A percentile compares a stretch with the other conserved stretches of the same genome.
These are phyloP conservation scores for Anolis carolinensis DNA, from an alignment of 2,113 vertebrate genomes.

Conservation along the genomic window DNA sequence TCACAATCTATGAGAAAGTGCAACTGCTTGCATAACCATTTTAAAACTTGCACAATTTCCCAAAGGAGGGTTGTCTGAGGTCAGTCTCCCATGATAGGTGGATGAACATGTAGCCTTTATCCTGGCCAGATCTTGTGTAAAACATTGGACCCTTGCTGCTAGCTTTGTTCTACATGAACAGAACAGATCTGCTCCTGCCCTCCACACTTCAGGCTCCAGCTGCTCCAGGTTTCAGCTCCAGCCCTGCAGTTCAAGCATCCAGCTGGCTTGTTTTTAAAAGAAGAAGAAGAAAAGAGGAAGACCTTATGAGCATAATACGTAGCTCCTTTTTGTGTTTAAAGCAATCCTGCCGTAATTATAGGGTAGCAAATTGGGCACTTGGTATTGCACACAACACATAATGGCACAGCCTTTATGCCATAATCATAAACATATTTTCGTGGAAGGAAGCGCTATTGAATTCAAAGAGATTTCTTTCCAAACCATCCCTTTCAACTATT, in stretches of 20 bases:
- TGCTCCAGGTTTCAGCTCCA: constrained; percentile 6
- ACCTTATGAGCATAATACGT: not conserved
- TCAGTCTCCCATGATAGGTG: too few species aligned
- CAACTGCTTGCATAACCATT: too few species aligned
- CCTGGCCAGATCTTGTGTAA: not conserved
- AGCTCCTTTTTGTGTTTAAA: not conserved
- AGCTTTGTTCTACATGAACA: not conserved
- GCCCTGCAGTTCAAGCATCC: not conserved
- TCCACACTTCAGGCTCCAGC: not conserved
- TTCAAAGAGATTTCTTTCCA: not conserved
- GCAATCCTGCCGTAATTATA: not conserved
- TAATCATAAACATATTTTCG: not conserved
- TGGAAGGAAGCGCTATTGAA: not conserved
- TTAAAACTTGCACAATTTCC: too few species aligned
- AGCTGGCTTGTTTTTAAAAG: not conserved
- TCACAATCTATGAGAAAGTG: too few species aligned
- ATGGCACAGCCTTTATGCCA: not conserved
- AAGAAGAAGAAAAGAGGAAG: not conserved
- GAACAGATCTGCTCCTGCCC: not conserved
- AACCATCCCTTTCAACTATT: not conserved
- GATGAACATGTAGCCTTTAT: not conserved
- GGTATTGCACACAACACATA: constrained; percentile 8
- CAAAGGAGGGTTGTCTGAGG: too few species aligned
- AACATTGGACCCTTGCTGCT: not conserved
- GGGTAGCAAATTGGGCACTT: constrained; percentile 8